Percentiles rank a stretch among this genome's conserved stretches.
These are phyloP conservation scores for Cyprinodon variegatus DNA, from an alignment of 2,113 vertebrate genomes.

Conservation along the genomic window DNA sequence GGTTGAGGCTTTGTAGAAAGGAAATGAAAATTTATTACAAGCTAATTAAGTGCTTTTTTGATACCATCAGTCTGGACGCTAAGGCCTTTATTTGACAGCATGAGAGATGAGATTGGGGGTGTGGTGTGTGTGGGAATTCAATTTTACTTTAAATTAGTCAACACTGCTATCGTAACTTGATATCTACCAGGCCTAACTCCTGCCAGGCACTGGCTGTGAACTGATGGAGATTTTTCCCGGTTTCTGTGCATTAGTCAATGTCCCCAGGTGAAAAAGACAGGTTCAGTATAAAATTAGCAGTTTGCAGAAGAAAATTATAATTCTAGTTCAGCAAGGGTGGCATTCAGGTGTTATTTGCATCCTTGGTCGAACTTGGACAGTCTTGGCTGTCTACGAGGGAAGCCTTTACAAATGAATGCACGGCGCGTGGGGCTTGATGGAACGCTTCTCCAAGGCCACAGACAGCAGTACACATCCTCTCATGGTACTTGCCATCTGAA, in stretches of 20 bases:
- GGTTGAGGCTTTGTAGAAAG: slow-evolving; percentile 49
- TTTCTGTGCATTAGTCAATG: background rate
- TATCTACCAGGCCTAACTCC: slow-evolving; percentile 49
- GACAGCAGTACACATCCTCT: slow-evolving; percentile 35
- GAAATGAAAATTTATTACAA: slow-evolving; percentile 76
- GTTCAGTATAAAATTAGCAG: background rate
- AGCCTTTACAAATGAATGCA: slow-evolving; percentile 34
- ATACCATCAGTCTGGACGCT: slow-evolving; percentile 66
- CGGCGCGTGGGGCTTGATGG: slow-evolving; percentile 39
- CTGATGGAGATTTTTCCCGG: slow-evolving; percentile 6
- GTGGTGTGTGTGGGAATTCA: slow-evolving; percentile 60
- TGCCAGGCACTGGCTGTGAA: slow-evolving; percentile 15
- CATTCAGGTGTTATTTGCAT: slow-evolving; percentile 53
- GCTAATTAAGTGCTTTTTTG: slow-evolving; percentile 74
- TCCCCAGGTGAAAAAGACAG: slow-evolving; percentile 1
- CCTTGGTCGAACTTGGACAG: slow-evolving; percentile 30
- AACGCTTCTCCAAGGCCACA: slow-evolving; percentile 42
- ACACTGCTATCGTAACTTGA: slow-evolving; percentile 58
- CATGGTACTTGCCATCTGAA: slow-evolving; percentile 34
- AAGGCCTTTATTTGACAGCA: slow-evolving; percentile 65
- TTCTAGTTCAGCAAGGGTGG: slow-evolving; percentile 34
- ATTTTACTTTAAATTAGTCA: slow-evolving; percentile 70
- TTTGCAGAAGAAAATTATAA: slow-evolving; percentile 25
- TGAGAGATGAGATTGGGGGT: slow-evolving; percentile 60
- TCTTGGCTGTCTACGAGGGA: slow-evolving; percentile 26